Conservation (phyloP, 1,140 invertebrate species). For the Orchestia grillus region DNA sequence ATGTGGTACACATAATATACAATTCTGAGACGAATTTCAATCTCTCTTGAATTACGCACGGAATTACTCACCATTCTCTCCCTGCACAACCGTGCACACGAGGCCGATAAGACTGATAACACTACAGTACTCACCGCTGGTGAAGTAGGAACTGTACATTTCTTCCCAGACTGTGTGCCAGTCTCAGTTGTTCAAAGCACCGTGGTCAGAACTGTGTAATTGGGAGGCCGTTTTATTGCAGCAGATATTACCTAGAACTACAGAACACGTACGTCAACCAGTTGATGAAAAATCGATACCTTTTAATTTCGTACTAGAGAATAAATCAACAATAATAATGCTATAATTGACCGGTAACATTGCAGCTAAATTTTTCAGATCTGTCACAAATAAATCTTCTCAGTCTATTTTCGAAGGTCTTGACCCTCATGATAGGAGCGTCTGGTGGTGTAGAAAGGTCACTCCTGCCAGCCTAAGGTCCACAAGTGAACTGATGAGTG, state of each 20-base stretch:
- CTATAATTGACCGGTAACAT: background rate
- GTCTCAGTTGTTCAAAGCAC: background rate
- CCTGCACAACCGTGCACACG: too few species aligned
- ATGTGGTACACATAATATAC: too few species aligned
- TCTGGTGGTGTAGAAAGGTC: background rate
- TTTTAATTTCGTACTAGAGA: background rate
- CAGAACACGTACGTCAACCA: background rate
- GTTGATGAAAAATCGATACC: background rate
- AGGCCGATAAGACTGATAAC: too few species aligned
- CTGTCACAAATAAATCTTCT: background rate
- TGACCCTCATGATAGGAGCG: background rate
- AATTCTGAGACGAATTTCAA: too few species aligned
- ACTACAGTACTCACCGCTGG: background rate
- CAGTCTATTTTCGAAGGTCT: background rate
- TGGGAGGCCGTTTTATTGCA: background rate
- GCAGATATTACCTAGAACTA: background rate
- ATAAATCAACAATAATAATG: background rate
- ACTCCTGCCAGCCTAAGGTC: background rate
- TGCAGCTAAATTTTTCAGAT: background rate
- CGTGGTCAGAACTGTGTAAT: background rate
- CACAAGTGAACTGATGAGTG: background rate
- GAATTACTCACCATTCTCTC: too few species aligned
- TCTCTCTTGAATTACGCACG: background rate
- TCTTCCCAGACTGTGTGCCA: background rate
- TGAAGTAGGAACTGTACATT: background rate